Evolutionary conservation across 2,888 invertebrate genomes (phyloP).

Genomic region (Horisme vitalbata): DNA sequence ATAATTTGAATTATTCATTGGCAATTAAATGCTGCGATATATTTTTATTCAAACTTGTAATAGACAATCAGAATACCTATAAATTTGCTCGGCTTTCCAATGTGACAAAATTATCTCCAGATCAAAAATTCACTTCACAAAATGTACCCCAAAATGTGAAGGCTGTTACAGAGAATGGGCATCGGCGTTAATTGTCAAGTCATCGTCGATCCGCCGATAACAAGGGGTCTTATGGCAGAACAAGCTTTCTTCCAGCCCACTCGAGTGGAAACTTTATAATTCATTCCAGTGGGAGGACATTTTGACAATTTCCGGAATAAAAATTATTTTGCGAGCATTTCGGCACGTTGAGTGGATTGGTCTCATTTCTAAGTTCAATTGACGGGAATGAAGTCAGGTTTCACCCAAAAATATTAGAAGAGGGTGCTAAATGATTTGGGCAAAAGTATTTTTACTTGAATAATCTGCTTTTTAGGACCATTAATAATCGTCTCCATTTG

Average conservation of each 20-base stretch:
- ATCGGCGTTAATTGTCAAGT: conserved; percentile 24
- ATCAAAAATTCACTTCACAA: conserved; percentile 16
- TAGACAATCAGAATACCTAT: too few species aligned
- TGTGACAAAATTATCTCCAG: too few species aligned
- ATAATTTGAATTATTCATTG: too few species aligned
- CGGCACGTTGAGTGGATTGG: conserved; percentile 5
- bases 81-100: too few species aligned
- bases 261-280: conserved; percentile 29
- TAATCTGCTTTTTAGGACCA: too few species aligned
- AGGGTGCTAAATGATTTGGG: not conserved
- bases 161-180: conserved; percentile 20
- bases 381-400: not conserved
- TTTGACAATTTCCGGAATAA: conserved; percentile 27
- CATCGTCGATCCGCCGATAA: conserved; percentile 24
- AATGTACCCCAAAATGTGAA: conserved; percentile 15
- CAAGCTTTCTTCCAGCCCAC: conserved; percentile 23
- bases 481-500: too few species aligned
- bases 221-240: conserved; percentile 18
- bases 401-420: not conserved
- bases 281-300: conserved; percentile 27
- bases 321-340: conserved; percentile 21
- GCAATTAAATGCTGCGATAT: too few species aligned
- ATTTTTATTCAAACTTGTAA: too few species aligned
- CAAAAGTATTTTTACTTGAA: not conserved
- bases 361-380: conserved; percentile 3